Base-by-base conservation (phyloP, 2,888 invertebrate genomes). In the Allolobophora icterica region DNA sequence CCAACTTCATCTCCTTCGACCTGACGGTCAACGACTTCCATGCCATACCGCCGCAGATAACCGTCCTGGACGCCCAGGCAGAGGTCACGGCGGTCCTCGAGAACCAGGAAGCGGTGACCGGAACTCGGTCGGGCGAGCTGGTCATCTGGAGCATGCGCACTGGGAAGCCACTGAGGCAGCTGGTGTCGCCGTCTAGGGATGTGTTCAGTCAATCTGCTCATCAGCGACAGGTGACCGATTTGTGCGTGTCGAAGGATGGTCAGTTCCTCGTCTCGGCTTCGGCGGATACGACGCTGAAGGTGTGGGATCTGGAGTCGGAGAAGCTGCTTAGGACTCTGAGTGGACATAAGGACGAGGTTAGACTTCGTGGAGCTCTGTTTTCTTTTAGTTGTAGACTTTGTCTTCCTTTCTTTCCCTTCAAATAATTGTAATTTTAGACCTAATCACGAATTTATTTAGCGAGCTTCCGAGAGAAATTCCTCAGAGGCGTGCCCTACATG, bases 1-100 rank as follows among this genome's bases (percentile, higher is more conserved):
- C 95, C 35, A 95, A 95, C 92, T 95, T 95, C 93, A 94, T 95
- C 90, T 94, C 95, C 89, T 95, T 95, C 92, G 95, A 95, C 91
- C 94, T 95, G 94, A 94, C 92, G 24, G 89, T 91, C 30, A 94
- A 94, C 34, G 94, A 94, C 90, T 94, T 94, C 92, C 90, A 84
- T 84, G 94, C 94, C 90, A 93, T 93, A 35, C 95, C 95, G 83
- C 95, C 95, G 17, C 94, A 94, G 92, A 93, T 95, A 91, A 93
- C 95, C 58, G 94, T 94, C 89, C 92, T 95, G 90, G 94, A 95
- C 92, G 95, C 95, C 33, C 93, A 94, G 90, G 94, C 94, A 30
- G 94, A 94, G 38, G 94, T 94, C 91, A 95, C 95, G 3, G 95
- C 94, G 45, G 93, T 95, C 33, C 93, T 95, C 90, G 95, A 94